Evolutionary conservation across 2,888 invertebrate species (phyloP).

Genomic region (Metellina segmentata): DNA sequence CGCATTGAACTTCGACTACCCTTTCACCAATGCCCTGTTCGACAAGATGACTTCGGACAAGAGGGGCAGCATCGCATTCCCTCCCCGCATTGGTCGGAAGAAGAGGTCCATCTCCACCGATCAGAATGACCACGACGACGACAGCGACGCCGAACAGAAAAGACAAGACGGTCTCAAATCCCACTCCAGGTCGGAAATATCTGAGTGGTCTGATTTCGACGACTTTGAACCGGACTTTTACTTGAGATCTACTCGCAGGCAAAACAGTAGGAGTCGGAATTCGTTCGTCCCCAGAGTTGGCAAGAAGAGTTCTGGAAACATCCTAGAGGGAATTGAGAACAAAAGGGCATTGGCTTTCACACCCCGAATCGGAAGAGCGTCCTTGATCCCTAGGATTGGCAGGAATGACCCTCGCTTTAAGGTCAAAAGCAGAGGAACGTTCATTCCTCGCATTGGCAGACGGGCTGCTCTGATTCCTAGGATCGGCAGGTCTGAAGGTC

Average conservation of each 20-base stretch:
- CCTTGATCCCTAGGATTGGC: slow-evolving; percentile 69
- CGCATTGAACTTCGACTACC: slow-evolving; percentile 14
- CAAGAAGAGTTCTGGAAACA: slow-evolving; percentile 53
- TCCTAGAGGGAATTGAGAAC: slow-evolving; percentile 7
- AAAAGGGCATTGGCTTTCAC: slow-evolving; percentile 55
- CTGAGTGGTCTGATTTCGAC: slow-evolving; percentile 1
- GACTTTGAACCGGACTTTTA: slow-evolving; percentile 37
- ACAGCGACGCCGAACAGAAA: background rate
- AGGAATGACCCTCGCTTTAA: slow-evolving; percentile 58
- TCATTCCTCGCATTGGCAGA: slow-evolving; percentile 74
- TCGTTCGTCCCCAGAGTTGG: slow-evolving; percentile 67
- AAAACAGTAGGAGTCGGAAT: slow-evolving; percentile 64
- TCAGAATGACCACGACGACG: background rate
- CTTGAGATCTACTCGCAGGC: slow-evolving; percentile 11
- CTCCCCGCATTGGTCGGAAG: slow-evolving; percentile 72
- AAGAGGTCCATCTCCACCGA: slow-evolving; percentile 59
- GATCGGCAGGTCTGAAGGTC: slow-evolving; percentile 50
- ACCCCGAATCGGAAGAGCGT: slow-evolving; percentile 75
- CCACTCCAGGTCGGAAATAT: background rate
- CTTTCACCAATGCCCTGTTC: background rate
- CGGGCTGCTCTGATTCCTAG: slow-evolving; percentile 68
- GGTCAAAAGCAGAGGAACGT: slow-evolving; percentile 63
- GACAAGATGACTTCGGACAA: background rate
- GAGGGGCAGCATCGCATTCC: slow-evolving; percentile 34
- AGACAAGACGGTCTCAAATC: background rate